Conservation (phyloP, 1,140 invertebrate genomes). For the Pinna nobilis region DNA sequence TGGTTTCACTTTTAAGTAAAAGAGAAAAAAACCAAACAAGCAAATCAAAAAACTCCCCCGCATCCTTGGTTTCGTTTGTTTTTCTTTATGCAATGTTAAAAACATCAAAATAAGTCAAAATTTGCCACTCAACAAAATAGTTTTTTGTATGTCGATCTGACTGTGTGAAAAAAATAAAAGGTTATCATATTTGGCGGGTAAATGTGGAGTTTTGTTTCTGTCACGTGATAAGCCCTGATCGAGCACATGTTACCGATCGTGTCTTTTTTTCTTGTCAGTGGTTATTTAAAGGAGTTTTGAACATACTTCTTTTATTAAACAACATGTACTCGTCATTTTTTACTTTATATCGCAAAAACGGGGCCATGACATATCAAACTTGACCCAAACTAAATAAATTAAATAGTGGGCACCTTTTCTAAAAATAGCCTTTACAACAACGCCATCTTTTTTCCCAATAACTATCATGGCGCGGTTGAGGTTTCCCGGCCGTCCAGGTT, state of each 20-base stretch:
- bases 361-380: too few relatives aligned
- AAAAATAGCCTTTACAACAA: conserved; percentile 2
- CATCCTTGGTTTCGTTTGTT: too few relatives aligned
- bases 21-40: too few relatives aligned
- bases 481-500: conserved; percentile 74
- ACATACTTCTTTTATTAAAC: neutral
- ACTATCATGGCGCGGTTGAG: conserved; percentile 74
- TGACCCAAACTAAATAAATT: neutral
- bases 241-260: neutral
- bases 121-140: too few relatives aligned
- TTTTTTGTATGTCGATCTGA: too few relatives aligned
- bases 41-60: too few relatives aligned
- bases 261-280: neutral
- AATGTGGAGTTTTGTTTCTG: neutral
- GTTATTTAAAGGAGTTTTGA: neutral
- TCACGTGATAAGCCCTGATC: neutral
- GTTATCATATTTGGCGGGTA: neutral
- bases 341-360: neutral
- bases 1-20: too few relatives aligned
- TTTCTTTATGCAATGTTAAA: too few relatives aligned
- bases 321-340: neutral
- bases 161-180: too few relatives aligned
- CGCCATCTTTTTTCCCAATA: conserved; percentile 18
- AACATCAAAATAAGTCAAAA: too few relatives aligned
- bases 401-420: neutral